A percentile compares a stretch with the other conserved stretches of the same genome.
phyloP scores from a whole-genome alignment of 2,888 invertebrate genomes.

The Chouioia cunea region DNA sequence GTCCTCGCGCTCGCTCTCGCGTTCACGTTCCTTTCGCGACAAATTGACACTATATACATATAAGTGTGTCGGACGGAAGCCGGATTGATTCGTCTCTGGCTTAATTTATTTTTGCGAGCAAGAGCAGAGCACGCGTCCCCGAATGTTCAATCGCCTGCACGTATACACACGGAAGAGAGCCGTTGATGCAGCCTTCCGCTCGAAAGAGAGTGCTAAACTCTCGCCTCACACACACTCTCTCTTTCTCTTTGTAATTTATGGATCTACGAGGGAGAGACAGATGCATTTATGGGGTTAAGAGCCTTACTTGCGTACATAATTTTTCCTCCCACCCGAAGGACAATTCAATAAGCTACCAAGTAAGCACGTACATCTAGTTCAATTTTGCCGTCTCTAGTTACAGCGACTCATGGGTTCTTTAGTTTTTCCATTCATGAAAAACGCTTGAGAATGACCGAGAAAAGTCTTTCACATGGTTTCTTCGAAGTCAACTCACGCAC shows the following conservation, averaged over 20 bases:
- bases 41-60: slow-evolving; percentile 30
- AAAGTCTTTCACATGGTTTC: slow-evolving; percentile 46
- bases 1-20: slow-evolving; percentile 32
- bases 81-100: slow-evolving; percentile 47
- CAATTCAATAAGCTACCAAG: no score
- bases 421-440: slow-evolving; percentile 5
- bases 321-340: no score
- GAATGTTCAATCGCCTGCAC: neutral
- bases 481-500: slow-evolving; percentile 34
- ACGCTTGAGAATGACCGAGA: slow-evolving; percentile 41
- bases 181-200: slow-evolving; percentile 35
- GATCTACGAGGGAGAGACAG: neutral
- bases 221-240: no score
- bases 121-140: slow-evolving; percentile 19
- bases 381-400: neutral
- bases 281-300: no score
- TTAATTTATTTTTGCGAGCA: slow-evolving; percentile 33
- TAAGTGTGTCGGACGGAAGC: slow-evolving; percentile 51
- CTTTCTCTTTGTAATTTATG: slow-evolving; percentile 39
- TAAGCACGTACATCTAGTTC: no score
- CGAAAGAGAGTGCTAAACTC: neutral
- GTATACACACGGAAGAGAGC: slow-evolving; percentile 25
- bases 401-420: neutral
- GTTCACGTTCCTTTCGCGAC: slow-evolving; percentile 36
- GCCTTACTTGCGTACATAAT: no score